Conservation (phyloP, 2,797 vertebrate species). For the Falco naumanni region DNA sequence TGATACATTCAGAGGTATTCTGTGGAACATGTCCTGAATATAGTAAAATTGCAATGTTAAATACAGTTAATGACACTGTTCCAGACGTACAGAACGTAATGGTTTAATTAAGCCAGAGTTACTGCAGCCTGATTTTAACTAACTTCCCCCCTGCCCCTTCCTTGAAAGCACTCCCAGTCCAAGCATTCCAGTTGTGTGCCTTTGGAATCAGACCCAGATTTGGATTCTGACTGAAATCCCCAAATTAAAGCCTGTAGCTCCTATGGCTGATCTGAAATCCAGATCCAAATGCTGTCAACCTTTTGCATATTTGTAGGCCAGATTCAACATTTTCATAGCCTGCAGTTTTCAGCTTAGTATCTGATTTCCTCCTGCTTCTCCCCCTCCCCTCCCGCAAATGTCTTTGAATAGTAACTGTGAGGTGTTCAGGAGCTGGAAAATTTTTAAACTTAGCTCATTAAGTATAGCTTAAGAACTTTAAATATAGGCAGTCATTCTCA, state of each 20-base stretch:
- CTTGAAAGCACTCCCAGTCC: background rate
- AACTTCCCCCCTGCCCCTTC: background rate
- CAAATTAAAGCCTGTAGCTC: background rate
- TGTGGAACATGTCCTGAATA: constrained; percentile 13
- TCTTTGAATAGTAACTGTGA: background rate
- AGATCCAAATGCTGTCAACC: background rate
- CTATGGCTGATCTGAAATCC: background rate
- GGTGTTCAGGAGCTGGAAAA: background rate
- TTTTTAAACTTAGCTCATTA: background rate
- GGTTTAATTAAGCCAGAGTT: constrained; percentile 22
- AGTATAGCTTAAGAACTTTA: background rate
- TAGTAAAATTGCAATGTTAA: constrained; percentile 23
- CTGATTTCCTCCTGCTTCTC: background rate
- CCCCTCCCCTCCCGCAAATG: background rate
- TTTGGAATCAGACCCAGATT: background rate
- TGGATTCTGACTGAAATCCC: background rate
- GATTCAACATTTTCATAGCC: background rate
- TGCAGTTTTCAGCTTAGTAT: background rate
- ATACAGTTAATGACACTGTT: constrained; percentile 36
- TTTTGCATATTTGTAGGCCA: background rate
- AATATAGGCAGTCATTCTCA: background rate
- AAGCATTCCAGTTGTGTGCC: background rate
- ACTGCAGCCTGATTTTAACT: background rate
- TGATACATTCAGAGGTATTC: background rate
- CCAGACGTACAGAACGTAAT: constrained; percentile 8